Evolutionary conservation across 2,797 vertebrate genomes (phyloP).

Genomic region (Pipistrellus kuhlii): DNA sequence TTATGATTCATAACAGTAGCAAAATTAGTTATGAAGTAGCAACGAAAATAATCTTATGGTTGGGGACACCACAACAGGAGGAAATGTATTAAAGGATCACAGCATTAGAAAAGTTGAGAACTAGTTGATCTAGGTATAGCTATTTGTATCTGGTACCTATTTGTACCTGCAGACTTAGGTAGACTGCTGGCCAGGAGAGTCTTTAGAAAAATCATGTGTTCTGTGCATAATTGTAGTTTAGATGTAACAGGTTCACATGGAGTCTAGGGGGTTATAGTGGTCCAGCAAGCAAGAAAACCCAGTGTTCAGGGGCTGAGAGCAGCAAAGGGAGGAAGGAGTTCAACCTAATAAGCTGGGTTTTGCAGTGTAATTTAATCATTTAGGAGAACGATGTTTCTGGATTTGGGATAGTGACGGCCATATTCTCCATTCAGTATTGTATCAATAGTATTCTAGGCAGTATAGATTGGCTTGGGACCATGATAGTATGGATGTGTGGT

Average conservation of each 20-base stretch:
- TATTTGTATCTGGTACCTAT: not conserved
- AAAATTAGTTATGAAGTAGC: too few relatives aligned
- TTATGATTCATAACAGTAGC: too few relatives aligned
- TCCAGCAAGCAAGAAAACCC: not conserved
- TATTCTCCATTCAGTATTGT: not conserved
- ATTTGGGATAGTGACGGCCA: not conserved
- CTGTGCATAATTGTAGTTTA: not conserved
- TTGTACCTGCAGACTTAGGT: not conserved
- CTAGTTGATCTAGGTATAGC: not conserved
- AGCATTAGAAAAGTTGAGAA: too few relatives aligned
- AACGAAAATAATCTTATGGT: too few relatives aligned
- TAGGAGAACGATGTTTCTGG: not conserved
- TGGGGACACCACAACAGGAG: too few relatives aligned
- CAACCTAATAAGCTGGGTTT: not conserved
- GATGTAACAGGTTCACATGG: not conserved
- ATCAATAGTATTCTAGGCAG: not conserved
- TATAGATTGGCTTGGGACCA: not conserved
- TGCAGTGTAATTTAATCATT: not conserved
- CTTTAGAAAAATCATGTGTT: not conserved
- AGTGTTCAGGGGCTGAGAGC: not conserved
- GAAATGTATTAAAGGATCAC: too few relatives aligned
- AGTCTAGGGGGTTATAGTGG: fast-evolving
- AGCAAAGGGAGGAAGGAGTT: not conserved
- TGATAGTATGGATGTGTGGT: not conserved
- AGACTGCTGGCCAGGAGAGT: not conserved